A percentile compares a stretch with the other conserved stretches of the same genome.
Conservation (phyloP, 2,113 vertebrate species). For the Xenopus borealis region DNA sequence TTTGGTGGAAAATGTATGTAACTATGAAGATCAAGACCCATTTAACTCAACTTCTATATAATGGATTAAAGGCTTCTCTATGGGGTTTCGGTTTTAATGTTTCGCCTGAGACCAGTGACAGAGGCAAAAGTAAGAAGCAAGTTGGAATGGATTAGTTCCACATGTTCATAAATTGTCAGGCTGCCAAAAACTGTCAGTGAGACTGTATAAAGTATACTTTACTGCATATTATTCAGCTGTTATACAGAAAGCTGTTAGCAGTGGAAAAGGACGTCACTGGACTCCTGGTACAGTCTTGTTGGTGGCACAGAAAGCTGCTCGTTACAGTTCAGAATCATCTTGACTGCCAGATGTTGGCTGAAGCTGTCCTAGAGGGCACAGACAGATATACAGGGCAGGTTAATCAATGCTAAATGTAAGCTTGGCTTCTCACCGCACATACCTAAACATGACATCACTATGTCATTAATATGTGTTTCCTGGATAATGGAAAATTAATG, state of each 20-base stretch:
- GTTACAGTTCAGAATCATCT: not conserved
- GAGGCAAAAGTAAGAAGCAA: not conserved
- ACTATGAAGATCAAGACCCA: not conserved
- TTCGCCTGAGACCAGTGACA: not conserved
- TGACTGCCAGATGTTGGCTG: not conserved
- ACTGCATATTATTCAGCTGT: not conserved
- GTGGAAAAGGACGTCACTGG: not conserved
- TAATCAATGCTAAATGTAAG: not conserved
- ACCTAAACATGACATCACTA: not conserved
- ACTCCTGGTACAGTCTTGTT: not conserved
- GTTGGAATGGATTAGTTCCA: not conserved
- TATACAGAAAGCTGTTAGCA: not conserved
- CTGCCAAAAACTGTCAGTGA: not conserved
- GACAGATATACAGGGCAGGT: not conserved
- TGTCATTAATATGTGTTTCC: not conserved
- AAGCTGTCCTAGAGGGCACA: not conserved
- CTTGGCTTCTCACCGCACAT: too few relatives aligned
- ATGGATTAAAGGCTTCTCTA: not conserved
- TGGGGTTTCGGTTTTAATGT: not conserved
- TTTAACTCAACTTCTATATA: not conserved
- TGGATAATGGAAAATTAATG: not conserved
- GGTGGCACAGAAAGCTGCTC: not conserved
- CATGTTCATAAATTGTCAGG: constrained; percentile 3
- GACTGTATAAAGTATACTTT: not conserved
- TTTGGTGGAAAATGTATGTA: not conserved